Evolutionary conservation across 2,888 invertebrate species (phyloP), one percentile per base, ranked within the genome.

Genomic region (Bhutanitis thaidina): DNA sequence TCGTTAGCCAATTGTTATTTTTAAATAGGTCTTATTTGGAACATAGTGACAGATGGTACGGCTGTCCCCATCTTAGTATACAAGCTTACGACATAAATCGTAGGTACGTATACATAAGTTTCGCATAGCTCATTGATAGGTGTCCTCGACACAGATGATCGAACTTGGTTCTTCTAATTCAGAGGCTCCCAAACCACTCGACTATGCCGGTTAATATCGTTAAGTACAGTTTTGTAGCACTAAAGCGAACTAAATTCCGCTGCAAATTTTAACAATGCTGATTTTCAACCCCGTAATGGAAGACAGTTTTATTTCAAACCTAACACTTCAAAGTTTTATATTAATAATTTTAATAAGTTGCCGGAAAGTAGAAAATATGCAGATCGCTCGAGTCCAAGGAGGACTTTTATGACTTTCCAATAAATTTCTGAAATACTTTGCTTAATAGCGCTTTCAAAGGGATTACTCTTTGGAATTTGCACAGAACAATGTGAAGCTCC

Each of bases 331-430:
- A 51, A 51, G 36, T 51, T 40, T 35, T 20, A 43, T 40, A 45
- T 36, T 37, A 37, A 43, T 46, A 52, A 46, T 52, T 51, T 45
- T 45, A 51, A 51, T 51, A 51, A 45, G 34, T 45, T 51, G 34
- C 35, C 51, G 20, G 44, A 40, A 38, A 44, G 44, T 50, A 20
- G 34, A 43, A 44, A 49, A 43, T 43, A 43, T 44, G 49, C 43
- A 38, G 43, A 51, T 51, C 44, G 29, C 50, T 45, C 29, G 29
- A 40, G 45, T 51, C 35, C 39, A 20, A 14, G 43, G 43, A 38
- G 20, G 49, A 43, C 43, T 49, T 49, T 49, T 49, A 43, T 49
- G 49, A 49, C 38, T 49, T 49, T 49, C 32, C 49, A 43, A 49
- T 49, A 49, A 49, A 49, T 49, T 43, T 14, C 37, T 20, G 41